Evolutionary conservation across 2,888 invertebrate genomes (phyloP).

Genomic region (Melieria omissa): DNA sequence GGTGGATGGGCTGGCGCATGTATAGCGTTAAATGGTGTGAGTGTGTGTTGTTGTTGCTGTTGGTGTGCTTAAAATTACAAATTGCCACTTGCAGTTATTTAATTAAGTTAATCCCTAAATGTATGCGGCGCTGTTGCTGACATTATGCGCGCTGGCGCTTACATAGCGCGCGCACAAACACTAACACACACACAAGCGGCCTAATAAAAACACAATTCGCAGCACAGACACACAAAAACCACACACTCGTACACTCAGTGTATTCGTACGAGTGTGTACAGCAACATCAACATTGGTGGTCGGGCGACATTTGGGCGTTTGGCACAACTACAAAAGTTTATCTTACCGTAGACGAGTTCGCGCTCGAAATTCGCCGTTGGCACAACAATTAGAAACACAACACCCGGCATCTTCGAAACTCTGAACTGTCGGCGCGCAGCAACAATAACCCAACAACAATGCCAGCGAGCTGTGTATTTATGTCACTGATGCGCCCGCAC

Average conservation of each 20-base stretch:
- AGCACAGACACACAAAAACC: no score
- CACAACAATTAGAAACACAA: slow-evolving; percentile 76
- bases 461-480: neutral
- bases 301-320: neutral
- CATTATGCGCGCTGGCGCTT: neutral
- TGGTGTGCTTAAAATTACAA: slow-evolving; percentile 41
- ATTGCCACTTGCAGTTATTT: slow-evolving; percentile 45
- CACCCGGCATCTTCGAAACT: slow-evolving; percentile 70
- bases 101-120: slow-evolving; percentile 42
- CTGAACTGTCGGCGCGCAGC: neutral
- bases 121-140: slow-evolving; percentile 19
- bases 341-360: slow-evolving; percentile 65
- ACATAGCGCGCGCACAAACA: neutral
- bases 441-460: no score
- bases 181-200: neutral
- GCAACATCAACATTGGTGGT: neutral
- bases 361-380: slow-evolving; percentile 77
- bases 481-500: neutral
- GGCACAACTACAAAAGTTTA: slow-evolving; percentile 16
- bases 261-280: neutral
- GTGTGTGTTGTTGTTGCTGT: neutral
- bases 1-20: no score
- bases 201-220: neutral
- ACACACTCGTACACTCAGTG: neutral
- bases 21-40: no score